Conservation (phyloP, 2,797 vertebrate species). For the Peromyscus aztecus region DNA sequence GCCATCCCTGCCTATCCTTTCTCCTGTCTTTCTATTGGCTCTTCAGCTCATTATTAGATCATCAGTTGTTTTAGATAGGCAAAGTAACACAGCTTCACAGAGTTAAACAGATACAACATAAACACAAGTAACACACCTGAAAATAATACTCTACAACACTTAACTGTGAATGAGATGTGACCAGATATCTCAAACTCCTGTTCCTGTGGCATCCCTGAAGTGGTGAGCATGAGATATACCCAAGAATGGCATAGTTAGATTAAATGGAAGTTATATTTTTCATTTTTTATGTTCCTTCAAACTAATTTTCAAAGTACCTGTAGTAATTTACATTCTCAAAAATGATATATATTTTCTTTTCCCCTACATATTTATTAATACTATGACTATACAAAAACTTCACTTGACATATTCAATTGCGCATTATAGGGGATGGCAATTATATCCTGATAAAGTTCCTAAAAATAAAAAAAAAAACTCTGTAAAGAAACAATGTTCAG, state of each 20-base stretch:
- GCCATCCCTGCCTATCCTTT: no score
- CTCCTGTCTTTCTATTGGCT: no score
- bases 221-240: background rate
- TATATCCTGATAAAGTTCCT: background rate
- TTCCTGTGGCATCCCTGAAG: no score
- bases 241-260: background rate
- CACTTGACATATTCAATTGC: background rate
- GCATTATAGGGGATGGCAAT: background rate
- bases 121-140: no score
- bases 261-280: background rate
- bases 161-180: background rate
- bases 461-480: background rate
- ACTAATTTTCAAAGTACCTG: background rate
- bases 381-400: background rate
- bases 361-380: background rate
- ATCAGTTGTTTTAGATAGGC: no score
- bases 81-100: no score
- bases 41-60: no score
- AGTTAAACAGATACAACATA: no score
- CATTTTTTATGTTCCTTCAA: background rate
- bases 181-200: background rate
- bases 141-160: no score
- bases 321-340: background rate
- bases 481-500: no score
- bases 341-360: background rate